Base-by-base conservation (phyloP, 2,797 vertebrate genomes). In the Pagetopsis macropterus region DNA sequence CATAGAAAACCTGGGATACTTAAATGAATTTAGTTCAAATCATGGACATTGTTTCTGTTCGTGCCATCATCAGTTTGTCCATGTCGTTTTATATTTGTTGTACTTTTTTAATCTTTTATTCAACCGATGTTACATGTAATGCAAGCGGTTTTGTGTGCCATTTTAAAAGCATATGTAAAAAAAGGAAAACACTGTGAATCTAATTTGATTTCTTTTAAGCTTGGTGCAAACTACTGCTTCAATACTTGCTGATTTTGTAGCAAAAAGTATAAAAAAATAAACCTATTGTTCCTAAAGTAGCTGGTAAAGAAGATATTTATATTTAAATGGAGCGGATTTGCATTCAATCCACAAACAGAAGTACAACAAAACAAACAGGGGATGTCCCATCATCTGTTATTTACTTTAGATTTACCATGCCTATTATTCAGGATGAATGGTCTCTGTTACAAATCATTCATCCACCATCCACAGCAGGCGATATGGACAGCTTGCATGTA, bases 401-500 rank as follows among this genome's bases (percentile, higher is more conserved):
- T 9, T 37, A 37, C 46, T 55, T 71, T 17, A 46, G 33, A 79
- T 58, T 71, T 5, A 54, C n/a, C 71, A 66, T 74, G 66, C 52
- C 51, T 16, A 51, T 49, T 61, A 74, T 55, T 84, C 17, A 70
- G 52, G 67, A 75, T 65, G 52, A 83, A 84, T 70, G 61, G 41
- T 33, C 19, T 44, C 19, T 11, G 9, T 75, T 17, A 45, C 4
- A 64, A 65, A 82, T 70, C 70, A 79, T 79, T 82, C 74, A 75
- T 84, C 65, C 77, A 49, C 59, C 56, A 79, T 82, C 75, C 65
- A 69, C 58, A 85, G 63, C 78, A 88, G 68, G 84, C 62, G 60
- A 64, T 52, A 61, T 12, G 5, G 61, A 51, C 46, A 59, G 23
- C 54, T 75, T 17, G 46, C 50, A 68, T 56, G 12, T 43, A 23